Base-by-base conservation (phyloP, 2,797 vertebrate species). In the Rhinichthys osculus region DNA sequence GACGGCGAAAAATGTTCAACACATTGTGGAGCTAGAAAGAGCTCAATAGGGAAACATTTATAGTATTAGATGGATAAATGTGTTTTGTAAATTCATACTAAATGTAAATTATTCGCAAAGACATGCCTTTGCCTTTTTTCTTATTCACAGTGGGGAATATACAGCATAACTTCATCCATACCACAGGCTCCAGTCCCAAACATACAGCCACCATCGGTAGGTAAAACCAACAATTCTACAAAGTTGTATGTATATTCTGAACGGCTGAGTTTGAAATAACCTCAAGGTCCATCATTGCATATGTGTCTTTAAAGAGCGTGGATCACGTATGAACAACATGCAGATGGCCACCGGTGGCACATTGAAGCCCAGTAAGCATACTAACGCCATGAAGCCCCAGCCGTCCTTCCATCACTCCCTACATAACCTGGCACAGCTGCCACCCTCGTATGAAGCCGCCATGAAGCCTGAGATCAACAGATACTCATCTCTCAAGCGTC, bases 361-460 rank as follows among this genome's bases (percentile, higher is more conserved):
- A 77, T 91, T 96, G 88, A 95, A 96, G 82, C 95, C 95, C 89
- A 94, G 93, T 91, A 97, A 97, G 91, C 97, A 97, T 92, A 97
- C 96, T 90, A 97, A 97, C 89, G 96, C 94, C 91, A 90, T 91
- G 88, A 95, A 95, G 89, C 91, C 93, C 87, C 96, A 96, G 89
- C 96, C 97, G 42, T 94, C 97, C 87, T 98, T 97, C 91, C 96
- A 97, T 76, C 95, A 97, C 73, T 98, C 97, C 59, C 95, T 98
- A 89, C 97, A 98, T 94, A 98, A 97, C 93, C 96, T 98, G 89
- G 97, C 97, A 33, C 97, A 97, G 89, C 96, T 97, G 85, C 97
- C 97, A 3, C 97, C 97, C 0, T 97, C 97, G 62, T 97, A 98
- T 21, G 97, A 98, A 93, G 96, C 96, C 0, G 97, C 97, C 59